Percentiles rank a stretch among this genome's conserved stretches.
Conservation (phyloP, 1,140 invertebrate species). For the Magallana angulata region DNA sequence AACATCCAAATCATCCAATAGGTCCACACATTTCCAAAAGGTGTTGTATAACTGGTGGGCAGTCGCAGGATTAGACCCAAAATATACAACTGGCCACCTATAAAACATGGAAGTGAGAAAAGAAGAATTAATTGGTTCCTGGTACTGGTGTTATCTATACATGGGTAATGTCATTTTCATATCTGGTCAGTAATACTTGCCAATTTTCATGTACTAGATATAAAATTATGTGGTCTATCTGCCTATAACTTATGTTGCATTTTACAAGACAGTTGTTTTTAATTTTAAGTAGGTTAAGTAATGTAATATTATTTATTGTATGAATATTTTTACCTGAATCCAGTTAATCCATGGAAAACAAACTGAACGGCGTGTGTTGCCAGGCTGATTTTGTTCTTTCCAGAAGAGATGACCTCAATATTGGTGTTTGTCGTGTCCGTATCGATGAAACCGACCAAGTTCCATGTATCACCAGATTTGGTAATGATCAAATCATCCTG, state of each 20-base stretch:
- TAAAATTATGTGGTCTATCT: slow-evolving; percentile 3
- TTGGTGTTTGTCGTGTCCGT: slow-evolving; percentile 53
- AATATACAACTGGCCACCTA: slow-evolving; percentile 61
- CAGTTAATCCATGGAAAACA: slow-evolving; percentile 45
- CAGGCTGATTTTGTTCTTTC: slow-evolving; percentile 49
- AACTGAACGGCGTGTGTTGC: slow-evolving; percentile 52
- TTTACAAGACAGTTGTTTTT: not conserved
- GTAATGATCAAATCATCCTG: slow-evolving; percentile 48
- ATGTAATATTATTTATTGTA: not conserved
- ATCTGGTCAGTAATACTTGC: not conserved
- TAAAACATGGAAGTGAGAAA: slow-evolving; percentile 29
- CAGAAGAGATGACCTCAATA: slow-evolving; percentile 38
- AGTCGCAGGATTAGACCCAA: slow-evolving; percentile 52
- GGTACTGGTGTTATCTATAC: not conserved
- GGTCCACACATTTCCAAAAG: slow-evolving; percentile 58
- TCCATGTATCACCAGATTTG: slow-evolving; percentile 34
- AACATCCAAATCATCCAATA: slow-evolving; percentile 54
- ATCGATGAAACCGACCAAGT: slow-evolving; percentile 42
- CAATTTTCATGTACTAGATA: not conserved
- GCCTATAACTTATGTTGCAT: not conserved
- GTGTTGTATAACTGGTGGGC: slow-evolving; percentile 54
- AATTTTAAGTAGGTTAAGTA: slow-evolving; percentile 18
- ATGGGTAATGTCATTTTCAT: not conserved
- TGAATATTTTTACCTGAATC: slow-evolving; percentile 43
- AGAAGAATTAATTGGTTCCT: not conserved